Evolutionary conservation across 2,888 invertebrate species (phyloP), one percentile per base, ranked within the genome.

Genomic region (Eilema depressum): DNA sequence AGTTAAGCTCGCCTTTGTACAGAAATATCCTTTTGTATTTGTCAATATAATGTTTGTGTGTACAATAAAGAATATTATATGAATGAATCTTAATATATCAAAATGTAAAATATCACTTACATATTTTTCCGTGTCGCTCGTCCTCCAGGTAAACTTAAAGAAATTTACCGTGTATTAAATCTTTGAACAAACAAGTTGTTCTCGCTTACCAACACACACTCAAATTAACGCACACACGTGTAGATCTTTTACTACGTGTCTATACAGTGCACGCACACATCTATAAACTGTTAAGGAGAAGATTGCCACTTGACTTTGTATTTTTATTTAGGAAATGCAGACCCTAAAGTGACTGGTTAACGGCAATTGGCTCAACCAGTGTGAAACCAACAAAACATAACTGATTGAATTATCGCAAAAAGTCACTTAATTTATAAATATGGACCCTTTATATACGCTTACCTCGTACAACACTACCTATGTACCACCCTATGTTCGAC

Each of bases 181-280:
- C 94, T 95, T 89, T 93, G 95, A 95, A 87, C 95, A 95, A 95
- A 95, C 95, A 95, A 94, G 91, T 94, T 95, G 95, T 94, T 94
- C 93, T 89, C 94, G 93, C 93, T 91, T 91, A 91, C 92, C 75
- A 91, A 87, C 92, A 85, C 93, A 87, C 86, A 84, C 87, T 61
- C 85, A 86, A 86, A 62, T 41, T 57, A 68, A 72, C 75, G 67
- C 70, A 68, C 70, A 71, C 67, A 66, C n/a, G 25, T 30, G 5
- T 4, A 61, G 23, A 8, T 11, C 0, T 2, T 25, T 57, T 74
- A 75, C 57, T 53, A 70, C 70, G 75, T 79, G 47, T 25, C 62
- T 64, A 75, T 63, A 37, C 11, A 70, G 14, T 30, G 20, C 11
- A 70, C 79, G 57, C 80, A 77, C 75, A 80, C 82, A 47, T 26